These are phyloP conservation scores for Poecilia gillii DNA, from an alignment of 2,797 vertebrate species.

Conservation along the genomic window DNA sequence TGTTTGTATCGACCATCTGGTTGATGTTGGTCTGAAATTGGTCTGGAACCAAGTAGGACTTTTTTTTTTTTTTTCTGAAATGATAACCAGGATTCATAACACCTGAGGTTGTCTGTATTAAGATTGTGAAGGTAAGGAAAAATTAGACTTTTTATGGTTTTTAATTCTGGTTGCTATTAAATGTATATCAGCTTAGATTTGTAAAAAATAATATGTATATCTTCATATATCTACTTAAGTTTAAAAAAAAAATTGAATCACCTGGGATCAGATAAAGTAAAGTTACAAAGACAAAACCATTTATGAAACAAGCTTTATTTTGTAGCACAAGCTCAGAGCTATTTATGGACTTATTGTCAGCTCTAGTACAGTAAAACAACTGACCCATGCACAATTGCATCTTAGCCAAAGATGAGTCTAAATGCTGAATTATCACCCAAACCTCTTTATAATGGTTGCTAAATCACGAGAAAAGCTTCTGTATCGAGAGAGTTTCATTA, in stretches of 20 bases:
- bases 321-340: neutral
- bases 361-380: neutral
- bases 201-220: too few relatives aligned
- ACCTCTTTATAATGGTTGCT: neutral
- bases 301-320: neutral
- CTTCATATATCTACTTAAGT: neutral
- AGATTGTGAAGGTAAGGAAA: too few relatives aligned
- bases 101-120: too few relatives aligned
- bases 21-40: too few relatives aligned
- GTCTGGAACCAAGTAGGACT: too few relatives aligned
- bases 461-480: neutral
- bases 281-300: neutral
- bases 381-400: neutral
- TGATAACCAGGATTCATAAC: too few relatives aligned
- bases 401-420: neutral
- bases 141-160: too few relatives aligned
- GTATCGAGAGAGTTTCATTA: slow-evolving; percentile 11
- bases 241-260: neutral
- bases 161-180: neutral
- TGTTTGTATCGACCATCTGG: too few relatives aligned
- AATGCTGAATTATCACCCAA: neutral
- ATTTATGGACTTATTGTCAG: neutral
- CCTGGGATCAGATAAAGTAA: neutral
- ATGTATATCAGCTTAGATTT: too few relatives aligned
- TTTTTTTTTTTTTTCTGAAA: too few relatives aligned